A percentile compares a stretch with the other conserved stretches of the same genome.
phyloP scores from a whole-genome alignment of 2,888 invertebrate genomes.

The Leptinotarsa rubiginosa region DNA sequence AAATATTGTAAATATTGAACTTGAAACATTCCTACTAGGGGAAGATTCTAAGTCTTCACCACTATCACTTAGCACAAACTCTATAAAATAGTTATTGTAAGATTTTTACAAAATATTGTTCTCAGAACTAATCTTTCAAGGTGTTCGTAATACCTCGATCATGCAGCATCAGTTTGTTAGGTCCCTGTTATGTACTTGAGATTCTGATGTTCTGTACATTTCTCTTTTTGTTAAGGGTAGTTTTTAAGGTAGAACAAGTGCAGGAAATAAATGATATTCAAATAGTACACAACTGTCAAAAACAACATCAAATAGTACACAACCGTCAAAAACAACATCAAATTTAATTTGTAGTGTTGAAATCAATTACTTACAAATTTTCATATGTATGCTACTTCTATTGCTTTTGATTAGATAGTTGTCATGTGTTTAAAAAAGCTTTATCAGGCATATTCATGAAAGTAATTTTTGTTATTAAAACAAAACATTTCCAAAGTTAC shows the following conservation, averaged over 20 bases:
- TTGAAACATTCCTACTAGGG: slow-evolving; percentile 60
- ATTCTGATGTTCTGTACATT: slow-evolving; percentile 4
- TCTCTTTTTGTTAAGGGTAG: slow-evolving; percentile 2
- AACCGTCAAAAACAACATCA: no score
- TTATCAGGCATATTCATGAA: no score
- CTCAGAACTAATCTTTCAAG: slow-evolving; percentile 37
- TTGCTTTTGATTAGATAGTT: no score
- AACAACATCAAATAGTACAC: no score
- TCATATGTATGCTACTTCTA: no score
- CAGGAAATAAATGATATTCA: background rate
- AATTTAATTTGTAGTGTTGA: no score
- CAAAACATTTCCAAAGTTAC: no score
- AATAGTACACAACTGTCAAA: no score
- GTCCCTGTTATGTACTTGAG: background rate
- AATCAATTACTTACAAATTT: no score
- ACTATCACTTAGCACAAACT: slow-evolving; percentile 52
- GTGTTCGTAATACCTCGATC: slow-evolving; percentile 20
- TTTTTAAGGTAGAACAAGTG: slow-evolving; percentile 18
- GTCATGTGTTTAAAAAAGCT: no score
- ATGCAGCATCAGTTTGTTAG: slow-evolving; percentile 7
- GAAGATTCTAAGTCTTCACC: slow-evolving; percentile 42
- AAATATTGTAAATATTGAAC: slow-evolving; percentile 60
- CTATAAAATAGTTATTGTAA: slow-evolving; percentile 35
- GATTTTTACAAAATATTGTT: slow-evolving; percentile 43
- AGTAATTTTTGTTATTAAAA: no score